phyloP scores from a whole-genome alignment of 2,797 vertebrate species.

The Florisuga fusca region DNA sequence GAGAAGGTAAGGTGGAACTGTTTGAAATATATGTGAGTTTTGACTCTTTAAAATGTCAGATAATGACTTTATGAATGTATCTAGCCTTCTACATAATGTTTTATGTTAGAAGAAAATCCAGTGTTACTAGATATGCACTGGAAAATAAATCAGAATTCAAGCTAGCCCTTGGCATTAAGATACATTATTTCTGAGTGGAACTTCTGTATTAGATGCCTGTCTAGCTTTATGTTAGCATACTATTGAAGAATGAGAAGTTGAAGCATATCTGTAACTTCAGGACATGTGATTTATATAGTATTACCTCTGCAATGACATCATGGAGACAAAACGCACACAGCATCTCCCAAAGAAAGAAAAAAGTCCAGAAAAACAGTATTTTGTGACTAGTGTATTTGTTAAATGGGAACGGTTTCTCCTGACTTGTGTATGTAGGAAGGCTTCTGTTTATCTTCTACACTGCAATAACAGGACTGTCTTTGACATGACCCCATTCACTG shows the following conservation, averaged over 20 bases:
- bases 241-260: slow-evolving; percentile 1
- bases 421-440: background rate
- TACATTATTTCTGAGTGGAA: slow-evolving; percentile 3
- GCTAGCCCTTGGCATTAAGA: background rate
- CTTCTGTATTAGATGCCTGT: background rate
- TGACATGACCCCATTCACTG: background rate
- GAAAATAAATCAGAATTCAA: slow-evolving; percentile 16
- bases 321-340: background rate
- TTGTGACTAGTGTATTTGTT: background rate
- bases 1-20: background rate
- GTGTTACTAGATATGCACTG: background rate
- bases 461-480: background rate
- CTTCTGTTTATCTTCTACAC: background rate
- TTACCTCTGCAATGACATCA: background rate
- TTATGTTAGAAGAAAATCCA: slow-evolving; percentile 4
- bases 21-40: background rate
- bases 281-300: background rate
- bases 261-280: background rate
- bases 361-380: background rate
- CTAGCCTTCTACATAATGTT: slow-evolving; percentile 5
- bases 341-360: background rate
- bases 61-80: slow-evolving; percentile 28
- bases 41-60: slow-evolving; percentile 42
- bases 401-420: background rate
- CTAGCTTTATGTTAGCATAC: slow-evolving; percentile 6